Percentiles rank a stretch among this genome's conserved stretches.
These are phyloP conservation scores for Lycophotia porphyrea DNA, from an alignment of 2,888 invertebrate genomes.

Conservation along the genomic window DNA sequence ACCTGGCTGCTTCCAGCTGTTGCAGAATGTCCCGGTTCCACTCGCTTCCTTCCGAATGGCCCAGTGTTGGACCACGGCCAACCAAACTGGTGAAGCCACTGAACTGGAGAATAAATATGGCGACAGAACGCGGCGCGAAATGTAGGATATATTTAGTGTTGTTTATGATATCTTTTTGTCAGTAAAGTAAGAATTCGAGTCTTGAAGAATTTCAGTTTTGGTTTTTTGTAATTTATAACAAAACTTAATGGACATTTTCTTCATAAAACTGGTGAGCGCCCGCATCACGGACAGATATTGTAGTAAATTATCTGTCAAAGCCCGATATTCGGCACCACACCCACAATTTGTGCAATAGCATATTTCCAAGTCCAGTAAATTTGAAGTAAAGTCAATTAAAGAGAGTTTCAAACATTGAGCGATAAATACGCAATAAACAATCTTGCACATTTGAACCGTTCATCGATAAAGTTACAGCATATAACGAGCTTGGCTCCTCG, in stretches of 20 bases:
- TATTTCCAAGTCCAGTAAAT: neutral
- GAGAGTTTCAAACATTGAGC: neutral
- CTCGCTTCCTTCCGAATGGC: slow-evolving; percentile 36
- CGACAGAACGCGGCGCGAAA: neutral
- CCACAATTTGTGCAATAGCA: neutral
- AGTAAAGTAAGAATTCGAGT: too few relatives aligned
- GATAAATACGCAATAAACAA: neutral
- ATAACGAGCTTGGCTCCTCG: slow-evolving; percentile 30
- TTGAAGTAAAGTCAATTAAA: neutral
- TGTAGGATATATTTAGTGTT: neutral
- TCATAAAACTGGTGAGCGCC: neutral
- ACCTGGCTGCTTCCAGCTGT: slow-evolving; percentile 46
- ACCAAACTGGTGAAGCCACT: slow-evolving; percentile 4
- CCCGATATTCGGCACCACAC: neutral
- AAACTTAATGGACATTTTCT: neutral
- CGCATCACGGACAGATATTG: neutral
- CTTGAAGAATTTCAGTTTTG: neutral
- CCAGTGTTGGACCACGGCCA: slow-evolving; percentile 41
- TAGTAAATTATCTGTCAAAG: neutral
- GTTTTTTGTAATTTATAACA: neutral
- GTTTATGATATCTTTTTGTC: neutral
- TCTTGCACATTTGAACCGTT: slow-evolving; percentile 18
- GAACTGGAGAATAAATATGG: slow-evolving; percentile 13
- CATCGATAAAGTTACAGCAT: slow-evolving; percentile 21
- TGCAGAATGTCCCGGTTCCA: slow-evolving; percentile 6